Evolutionary conservation across 1,140 invertebrate species (phyloP), one percentile per base, ranked within the genome.

Genomic region (Bombus cullumanus): DNA sequence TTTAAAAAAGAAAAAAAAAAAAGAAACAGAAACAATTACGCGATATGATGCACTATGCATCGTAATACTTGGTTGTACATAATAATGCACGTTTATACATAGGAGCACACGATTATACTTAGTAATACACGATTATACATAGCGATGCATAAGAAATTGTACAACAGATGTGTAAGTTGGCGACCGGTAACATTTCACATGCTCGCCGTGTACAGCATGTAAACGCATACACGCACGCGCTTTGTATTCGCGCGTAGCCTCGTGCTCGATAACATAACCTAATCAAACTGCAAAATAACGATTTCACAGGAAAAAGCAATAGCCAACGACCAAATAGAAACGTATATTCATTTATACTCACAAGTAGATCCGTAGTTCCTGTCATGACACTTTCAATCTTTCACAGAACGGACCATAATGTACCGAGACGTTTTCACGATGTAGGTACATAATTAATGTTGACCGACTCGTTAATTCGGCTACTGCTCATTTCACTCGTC

Each of bases 251-350:
- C 59, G 37, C 34, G 41, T 34, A 22, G 18, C 53, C 66, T 31
- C 64, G 53, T 41, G 79, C n/a, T 43, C 47, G 43, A 59, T 31
- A 78, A 87, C 81, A 83, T 87, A 89, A 90, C 86, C 86, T 89
- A 43, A 39, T n/a, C n/a, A 12, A 68, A n/a, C 39, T 0, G 15
- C 37, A 31, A 66, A 71, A 34, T 18, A 18, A 68, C 15, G 1
- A 8, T 15, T 59, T 6, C 5, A 4, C 5, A 6, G 0, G 2
- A 18, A 47, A 66, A 66, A 64, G 10, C 1, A 13, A 0, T 8
- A 4, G 13, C 1, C 8, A 25, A 37, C 13, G 10, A n/a, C 37
- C 6, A 28, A 18, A 75, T 10, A 12, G 3, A 53, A 13, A 12
- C 0, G 18, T n/a, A 1, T 15, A 75, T 13, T 37, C 0, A 5